phyloP scores from a whole-genome alignment of 1,140 invertebrate genomes.

The Listronotus bonariensis region DNA sequence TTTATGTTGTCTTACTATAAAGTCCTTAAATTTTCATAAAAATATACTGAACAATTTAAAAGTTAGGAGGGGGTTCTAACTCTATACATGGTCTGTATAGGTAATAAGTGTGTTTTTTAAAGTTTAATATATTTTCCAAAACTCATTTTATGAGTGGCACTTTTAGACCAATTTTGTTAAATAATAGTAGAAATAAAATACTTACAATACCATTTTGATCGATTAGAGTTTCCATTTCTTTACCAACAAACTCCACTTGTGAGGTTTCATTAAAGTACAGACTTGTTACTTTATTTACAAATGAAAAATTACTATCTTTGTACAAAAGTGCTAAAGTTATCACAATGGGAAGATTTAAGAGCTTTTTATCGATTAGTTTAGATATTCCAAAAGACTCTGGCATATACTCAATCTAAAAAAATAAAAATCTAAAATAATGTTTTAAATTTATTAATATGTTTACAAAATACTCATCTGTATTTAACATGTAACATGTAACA shows the following conservation, averaged over 20 bases:
- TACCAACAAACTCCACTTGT: constrained; percentile 42
- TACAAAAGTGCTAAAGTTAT: constrained; percentile 46
- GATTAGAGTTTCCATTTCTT: constrained; percentile 44
- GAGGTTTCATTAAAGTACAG: constrained; percentile 43
- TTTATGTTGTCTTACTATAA: too few species aligned
- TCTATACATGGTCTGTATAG: too few species aligned
- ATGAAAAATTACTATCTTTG: constrained; percentile 39
- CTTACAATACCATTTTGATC: constrained; percentile 45
- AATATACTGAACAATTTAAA: too few species aligned
- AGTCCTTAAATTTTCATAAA: too few species aligned
- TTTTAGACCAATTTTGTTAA: too few species aligned
- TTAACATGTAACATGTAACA: too few species aligned
- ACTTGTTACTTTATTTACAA: constrained; percentile 43
- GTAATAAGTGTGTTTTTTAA: too few species aligned
- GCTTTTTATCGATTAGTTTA: constrained; percentile 43
- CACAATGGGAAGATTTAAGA: constrained; percentile 47
- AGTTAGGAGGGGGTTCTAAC: too few species aligned
- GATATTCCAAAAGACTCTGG: constrained; percentile 39
- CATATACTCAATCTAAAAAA: constrained; percentile 50
- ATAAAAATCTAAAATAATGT: constrained; percentile 5
- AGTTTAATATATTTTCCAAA: too few species aligned
- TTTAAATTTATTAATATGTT: not conserved
- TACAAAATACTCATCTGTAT: too few species aligned
- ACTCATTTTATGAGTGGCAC: too few species aligned
- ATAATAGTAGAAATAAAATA: not conserved